phyloP scores from a whole-genome alignment of 2,113 vertebrate species.

The Charina bottae region DNA sequence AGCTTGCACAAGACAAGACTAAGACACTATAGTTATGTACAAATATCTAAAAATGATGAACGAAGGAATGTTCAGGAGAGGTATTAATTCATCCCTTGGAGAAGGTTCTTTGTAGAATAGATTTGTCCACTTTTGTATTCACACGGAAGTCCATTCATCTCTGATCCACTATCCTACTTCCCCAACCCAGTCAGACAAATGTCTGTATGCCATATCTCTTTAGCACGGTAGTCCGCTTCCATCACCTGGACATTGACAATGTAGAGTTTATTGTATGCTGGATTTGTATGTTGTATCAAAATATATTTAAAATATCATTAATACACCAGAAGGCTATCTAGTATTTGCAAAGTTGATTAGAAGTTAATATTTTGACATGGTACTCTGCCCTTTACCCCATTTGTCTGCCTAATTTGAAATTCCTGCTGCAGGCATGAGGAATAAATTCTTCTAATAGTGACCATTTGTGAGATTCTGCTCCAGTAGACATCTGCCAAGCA shows the following conservation, averaged over 20 bases:
- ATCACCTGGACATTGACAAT: neutral
- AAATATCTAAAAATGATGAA: neutral
- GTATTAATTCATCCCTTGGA: neutral
- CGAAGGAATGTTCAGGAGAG: neutral
- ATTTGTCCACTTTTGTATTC: neutral
- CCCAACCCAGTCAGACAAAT: neutral
- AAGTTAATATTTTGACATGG: neutral
- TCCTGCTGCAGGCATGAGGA: neutral
- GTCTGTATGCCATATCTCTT: neutral
- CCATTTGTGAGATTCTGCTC: neutral
- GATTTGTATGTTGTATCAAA: neutral
- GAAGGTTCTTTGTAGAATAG: neutral
- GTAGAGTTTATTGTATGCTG: neutral
- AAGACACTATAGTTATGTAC: neutral
- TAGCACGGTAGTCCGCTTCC: neutral
- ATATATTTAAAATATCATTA: neutral
- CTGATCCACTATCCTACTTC: neutral
- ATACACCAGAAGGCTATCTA: neutral
- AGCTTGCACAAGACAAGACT: neutral
- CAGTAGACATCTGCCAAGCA: neutral
- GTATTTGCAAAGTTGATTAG: neutral
- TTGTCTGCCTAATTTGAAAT: neutral
- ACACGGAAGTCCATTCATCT: neutral
- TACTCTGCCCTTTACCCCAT: neutral
- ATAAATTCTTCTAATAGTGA: neutral